These are phyloP conservation scores for Mesoclemmys tuberculata DNA, from an alignment of 2,113 vertebrate genomes.

Conservation along the genomic window DNA sequence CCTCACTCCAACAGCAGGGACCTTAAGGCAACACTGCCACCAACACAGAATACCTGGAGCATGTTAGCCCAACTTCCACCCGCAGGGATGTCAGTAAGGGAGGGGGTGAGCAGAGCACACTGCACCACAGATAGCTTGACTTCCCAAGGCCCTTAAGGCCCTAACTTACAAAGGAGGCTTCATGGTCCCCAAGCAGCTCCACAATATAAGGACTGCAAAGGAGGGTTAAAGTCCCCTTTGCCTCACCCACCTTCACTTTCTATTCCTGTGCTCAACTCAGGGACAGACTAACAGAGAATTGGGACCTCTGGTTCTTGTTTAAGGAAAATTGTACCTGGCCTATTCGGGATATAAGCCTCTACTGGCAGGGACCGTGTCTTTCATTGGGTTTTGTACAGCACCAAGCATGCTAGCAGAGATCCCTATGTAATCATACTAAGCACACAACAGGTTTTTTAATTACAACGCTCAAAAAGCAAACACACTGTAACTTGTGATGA, in stretches of 20 bases:
- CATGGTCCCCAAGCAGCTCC: not conserved
- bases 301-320: not conserved
- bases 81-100: not conserved
- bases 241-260: not conserved
- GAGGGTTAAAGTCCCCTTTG: not conserved
- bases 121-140: not conserved
- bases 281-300: not conserved
- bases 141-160: not conserved
- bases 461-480: not conserved
- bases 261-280: not conserved
- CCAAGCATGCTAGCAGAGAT: not conserved
- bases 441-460: not conserved
- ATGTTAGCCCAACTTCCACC: not conserved
- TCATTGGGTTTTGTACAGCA: not conserved
- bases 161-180: not conserved
- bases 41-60: not conserved
- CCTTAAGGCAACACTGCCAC: not conserved
- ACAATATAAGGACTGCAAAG: not conserved
- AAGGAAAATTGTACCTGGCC: not conserved
- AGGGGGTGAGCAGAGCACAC: not conserved
- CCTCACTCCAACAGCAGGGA: not conserved
- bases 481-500: not conserved
- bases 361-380: not conserved
- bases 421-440: not conserved
- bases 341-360: not conserved